Conservation (phyloP, 1,140 invertebrate genomes). For the Oncopodura yosiiana region DNA sequence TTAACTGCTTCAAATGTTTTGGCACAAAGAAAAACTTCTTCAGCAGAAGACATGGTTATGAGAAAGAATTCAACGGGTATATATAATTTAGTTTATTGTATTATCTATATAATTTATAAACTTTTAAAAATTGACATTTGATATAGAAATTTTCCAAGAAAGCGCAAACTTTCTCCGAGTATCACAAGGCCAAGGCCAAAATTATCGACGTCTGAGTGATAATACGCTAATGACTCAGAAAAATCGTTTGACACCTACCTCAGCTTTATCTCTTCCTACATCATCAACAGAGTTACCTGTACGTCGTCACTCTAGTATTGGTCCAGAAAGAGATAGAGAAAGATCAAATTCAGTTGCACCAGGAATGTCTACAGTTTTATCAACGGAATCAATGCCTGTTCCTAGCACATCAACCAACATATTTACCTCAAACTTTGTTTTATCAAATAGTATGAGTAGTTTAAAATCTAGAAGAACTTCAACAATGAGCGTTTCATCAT, state of each 20-base stretch:
- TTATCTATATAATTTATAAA: neutral
- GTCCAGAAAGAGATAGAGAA: slow-evolving; percentile 43
- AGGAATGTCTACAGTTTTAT: slow-evolving; percentile 3
- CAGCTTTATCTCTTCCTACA: slow-evolving; percentile 59
- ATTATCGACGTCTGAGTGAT: slow-evolving; percentile 15
- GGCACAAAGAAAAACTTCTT: slow-evolving; percentile 67
- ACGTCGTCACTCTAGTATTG: slow-evolving; percentile 76
- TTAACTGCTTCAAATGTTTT: neutral
- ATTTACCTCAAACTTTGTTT: slow-evolving; percentile 63
- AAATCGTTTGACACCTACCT: slow-evolving; percentile 72
- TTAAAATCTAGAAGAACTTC: slow-evolving; percentile 67
- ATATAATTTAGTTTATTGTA: neutral
- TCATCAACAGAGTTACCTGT: slow-evolving; percentile 61
- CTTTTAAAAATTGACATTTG: neutral
- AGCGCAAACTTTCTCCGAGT: slow-evolving; percentile 12
- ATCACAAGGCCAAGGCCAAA: slow-evolving; percentile 5
- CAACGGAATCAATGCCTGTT: slow-evolving; percentile 63
- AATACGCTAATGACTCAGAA: slow-evolving; percentile 74
- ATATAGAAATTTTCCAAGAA: neutral
- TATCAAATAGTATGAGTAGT: slow-evolving; percentile 70
- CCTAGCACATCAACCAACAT: slow-evolving; percentile 74
- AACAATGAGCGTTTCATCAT: slow-evolving; percentile 39
- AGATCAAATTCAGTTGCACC: neutral
- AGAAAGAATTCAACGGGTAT: slow-evolving; percentile 48
- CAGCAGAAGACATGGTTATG: slow-evolving; percentile 75